Base-by-base conservation (phyloP, 2,888 invertebrate genomes). In the Drepana falcataria region DNA sequence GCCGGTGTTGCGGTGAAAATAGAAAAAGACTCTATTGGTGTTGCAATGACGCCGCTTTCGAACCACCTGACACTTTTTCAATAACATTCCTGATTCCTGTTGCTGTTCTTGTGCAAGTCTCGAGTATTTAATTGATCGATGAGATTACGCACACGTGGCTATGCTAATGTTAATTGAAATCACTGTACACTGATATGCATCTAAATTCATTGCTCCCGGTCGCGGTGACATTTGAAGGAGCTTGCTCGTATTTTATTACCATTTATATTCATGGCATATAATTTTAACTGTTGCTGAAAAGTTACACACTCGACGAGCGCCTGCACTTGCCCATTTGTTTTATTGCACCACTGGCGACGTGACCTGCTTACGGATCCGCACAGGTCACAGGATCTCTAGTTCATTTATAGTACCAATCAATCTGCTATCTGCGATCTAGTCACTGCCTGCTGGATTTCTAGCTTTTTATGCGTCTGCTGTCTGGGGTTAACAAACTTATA, bases 381-480 rank as follows among this genome's bases (percentile, higher is more conserved):
- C 75, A 76, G 84, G 83, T 84, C 82, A 82, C 79, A 79, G 77
- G 79, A 75, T 79, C 73, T 81, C 78, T 81, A 79, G 79, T 78
- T 81, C 85, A 81, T 85, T 85, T 85, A 82, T 83, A 83, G 81
- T 79, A 83, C 87, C 82, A 88, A 90, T 90, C 90, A 89, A 90
- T 90, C 84, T 82, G 73, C 79, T 83, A 87, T 87, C 89, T 83
- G 65, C 59, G 77, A 87, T 89, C 85, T 85, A 83, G 86, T 79
- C 84, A 83, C 80, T 81, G 73, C 79, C 72, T 85, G 85, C 79
- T 85, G 75, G 77, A 85, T 84, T 83, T 87, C 75, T 87, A 79
- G 85, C 83, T 90, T 90, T 90, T 90, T 90, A 88, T 89, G 83
- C 83, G 89, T 89, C 89, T 89, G 84, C 79, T 76, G 77, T 75